Percentiles rank a stretch among this genome's conserved stretches.
Evolutionary conservation across 2,113 vertebrate species (phyloP).

Genomic region (Ameiurus melas): DNA sequence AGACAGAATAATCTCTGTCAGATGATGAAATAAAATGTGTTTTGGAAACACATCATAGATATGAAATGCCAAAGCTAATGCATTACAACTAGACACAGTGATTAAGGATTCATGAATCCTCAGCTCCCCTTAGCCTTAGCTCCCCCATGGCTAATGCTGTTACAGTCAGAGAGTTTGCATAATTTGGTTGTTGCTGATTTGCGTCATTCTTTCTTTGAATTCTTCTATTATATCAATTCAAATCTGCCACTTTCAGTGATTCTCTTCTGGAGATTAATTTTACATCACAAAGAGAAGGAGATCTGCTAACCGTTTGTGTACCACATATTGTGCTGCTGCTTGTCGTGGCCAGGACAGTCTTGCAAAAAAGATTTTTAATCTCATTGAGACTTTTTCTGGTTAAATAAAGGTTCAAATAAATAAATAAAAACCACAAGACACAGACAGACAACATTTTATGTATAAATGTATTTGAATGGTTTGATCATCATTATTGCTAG

Average conservation of each 20-base stretch:
- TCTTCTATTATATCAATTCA: background rate
- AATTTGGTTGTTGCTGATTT: background rate
- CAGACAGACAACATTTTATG: too few relatives aligned
- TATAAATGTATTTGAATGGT: too few relatives aligned
- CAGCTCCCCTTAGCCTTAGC: background rate
- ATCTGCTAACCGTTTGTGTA: too few relatives aligned
- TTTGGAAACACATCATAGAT: background rate
- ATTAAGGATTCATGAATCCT: background rate
- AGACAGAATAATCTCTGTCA: background rate
- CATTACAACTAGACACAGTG: background rate
- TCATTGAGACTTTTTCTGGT: too few relatives aligned
- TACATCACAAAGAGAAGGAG: too few relatives aligned
- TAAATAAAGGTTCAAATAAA: too few relatives aligned
- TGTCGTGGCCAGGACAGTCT: too few relatives aligned
- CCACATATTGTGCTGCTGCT: too few relatives aligned
- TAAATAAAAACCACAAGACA: too few relatives aligned
- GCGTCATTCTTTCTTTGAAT: background rate
- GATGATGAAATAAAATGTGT: background rate
- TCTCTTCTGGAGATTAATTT: background rate
- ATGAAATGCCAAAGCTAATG: background rate
- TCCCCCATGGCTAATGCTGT: background rate
- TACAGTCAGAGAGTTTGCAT: background rate
- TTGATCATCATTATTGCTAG: too few relatives aligned
- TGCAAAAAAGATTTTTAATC: too few relatives aligned
- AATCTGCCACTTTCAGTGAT: background rate